Base-by-base conservation (phyloP, 35 echinoderm and acorn worm species). In the Heliocidaris erythrogramma region DNA sequence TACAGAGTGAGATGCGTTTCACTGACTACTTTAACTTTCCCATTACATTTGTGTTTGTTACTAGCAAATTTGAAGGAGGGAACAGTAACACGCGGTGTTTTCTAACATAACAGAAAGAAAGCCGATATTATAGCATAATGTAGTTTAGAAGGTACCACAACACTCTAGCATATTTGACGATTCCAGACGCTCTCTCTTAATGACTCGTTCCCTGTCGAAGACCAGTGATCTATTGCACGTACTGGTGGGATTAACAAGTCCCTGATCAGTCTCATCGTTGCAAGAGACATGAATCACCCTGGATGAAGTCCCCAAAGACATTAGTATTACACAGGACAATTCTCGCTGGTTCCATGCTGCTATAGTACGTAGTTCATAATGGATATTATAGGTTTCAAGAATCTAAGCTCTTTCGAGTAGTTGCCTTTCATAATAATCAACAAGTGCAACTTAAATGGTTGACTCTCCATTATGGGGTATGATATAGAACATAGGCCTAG, bases 171-270 rank as follows among this genome's bases (percentile, higher is more conserved):
- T 71, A 21, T 78, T 24, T 78, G 21, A 24, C 27, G 7, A 21
- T 78, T 27, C 65, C 2, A 78, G 18, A n/a, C 65, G 65, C 65
- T 27, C 65, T 8, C 27, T 47, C 87, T 9, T 89, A 13, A 48
- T 48, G 12, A 89, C 30, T 31, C 65, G 27, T 78, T 78, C 65
- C 47, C 87, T 48, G 11, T 47, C 32, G 87, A 24, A 31, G 30
- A 9, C 31, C 30, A 9, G 87, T 48, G 87, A 89, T 89, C 30
- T 48, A 48, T 89, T 32, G 31, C 30, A 27, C 14, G 87, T 47
- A 89, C 87, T 18, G 31, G 12, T 89, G 87, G 47, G 87, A 89
- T n/a, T 89, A 89, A 89, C 87, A 89, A 89, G 32, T 48, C 87
- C 87, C 87, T 89, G 47, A 89, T 89, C 31, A 89, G 87, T 35